phyloP scores from a whole-genome alignment of 2,113 vertebrate genomes.

The Labeo rohita region DNA sequence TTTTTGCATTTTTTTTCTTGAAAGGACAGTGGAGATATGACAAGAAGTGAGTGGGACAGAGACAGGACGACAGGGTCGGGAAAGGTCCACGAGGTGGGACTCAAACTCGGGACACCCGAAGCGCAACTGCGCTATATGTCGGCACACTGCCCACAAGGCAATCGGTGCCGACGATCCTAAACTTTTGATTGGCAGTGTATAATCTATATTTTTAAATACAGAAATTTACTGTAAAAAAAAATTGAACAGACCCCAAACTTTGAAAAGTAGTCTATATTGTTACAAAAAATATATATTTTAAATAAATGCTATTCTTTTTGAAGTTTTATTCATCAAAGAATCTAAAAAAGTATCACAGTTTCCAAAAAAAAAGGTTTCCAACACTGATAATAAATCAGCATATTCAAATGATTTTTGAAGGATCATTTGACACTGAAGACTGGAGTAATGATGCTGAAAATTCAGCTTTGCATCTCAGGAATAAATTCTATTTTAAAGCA shows the following conservation, averaged over 20 bases:
- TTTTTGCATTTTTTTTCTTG: no score
- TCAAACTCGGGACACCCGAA: no score
- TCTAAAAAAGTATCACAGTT: background rate
- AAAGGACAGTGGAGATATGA: no score
- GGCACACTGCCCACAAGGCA: no score
- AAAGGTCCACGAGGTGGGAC: no score
- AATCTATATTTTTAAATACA: no score
- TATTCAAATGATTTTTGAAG: background rate
- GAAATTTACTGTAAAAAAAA: background rate
- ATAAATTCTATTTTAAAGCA: background rate
- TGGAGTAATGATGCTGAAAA: background rate
- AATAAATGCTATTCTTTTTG: background rate
- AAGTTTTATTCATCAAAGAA: background rate
- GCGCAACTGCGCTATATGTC: no score
- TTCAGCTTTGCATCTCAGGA: background rate
- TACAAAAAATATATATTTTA: background rate
- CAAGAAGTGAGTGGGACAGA: no score
- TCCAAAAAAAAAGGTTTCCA: background rate
- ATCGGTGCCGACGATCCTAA: no score
- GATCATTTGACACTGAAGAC: background rate
- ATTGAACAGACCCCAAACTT: background rate
- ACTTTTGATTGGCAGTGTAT: no score
- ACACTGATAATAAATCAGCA: background rate
- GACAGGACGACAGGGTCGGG: no score
- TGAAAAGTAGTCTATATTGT: background rate